Evolutionary conservation across 2,797 vertebrate genomes (phyloP).

Genomic region (Ceyx erithaca): DNA sequence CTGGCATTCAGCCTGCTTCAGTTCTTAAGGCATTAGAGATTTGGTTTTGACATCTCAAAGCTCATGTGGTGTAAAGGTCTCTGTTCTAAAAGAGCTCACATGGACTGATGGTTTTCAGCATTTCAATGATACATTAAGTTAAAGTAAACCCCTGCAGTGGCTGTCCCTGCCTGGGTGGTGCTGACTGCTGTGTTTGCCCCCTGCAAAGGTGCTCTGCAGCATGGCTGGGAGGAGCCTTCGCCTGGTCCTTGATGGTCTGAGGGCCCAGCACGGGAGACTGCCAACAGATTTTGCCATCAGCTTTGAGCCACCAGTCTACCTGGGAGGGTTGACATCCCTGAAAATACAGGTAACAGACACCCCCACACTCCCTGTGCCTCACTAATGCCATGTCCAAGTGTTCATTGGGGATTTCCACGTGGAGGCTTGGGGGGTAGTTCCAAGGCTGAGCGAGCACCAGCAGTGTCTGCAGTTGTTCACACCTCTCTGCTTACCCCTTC

Average conservation of each 20-base stretch:
- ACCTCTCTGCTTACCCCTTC: neutral
- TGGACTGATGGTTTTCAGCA: neutral
- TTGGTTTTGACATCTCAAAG: too few species aligned
- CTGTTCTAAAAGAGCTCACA: too few species aligned
- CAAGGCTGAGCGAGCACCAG: fast-evolving
- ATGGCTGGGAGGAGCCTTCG: constrained; percentile 80
- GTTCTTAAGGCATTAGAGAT: too few species aligned
- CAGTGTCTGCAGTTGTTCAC: neutral
- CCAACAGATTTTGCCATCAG: constrained; percentile 74
- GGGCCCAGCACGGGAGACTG: constrained; percentile 82
- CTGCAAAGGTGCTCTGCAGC: constrained; percentile 84
- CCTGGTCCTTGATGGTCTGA: constrained; percentile 89
- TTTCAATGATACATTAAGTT: neutral
- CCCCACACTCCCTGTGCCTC: neutral
- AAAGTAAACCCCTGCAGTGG: neutral
- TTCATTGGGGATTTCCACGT: neutral
- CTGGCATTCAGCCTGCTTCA: too few species aligned
- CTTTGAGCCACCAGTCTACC: constrained; percentile 77
- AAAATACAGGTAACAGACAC: constrained; percentile 73
- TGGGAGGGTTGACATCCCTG: constrained; percentile 82
- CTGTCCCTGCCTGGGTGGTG: neutral
- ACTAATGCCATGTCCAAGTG: neutral
- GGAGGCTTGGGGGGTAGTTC: too few species aligned
- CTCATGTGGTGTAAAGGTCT: too few species aligned
- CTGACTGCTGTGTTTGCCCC: constrained; percentile 12